Evolutionary conservation across 2,797 vertebrate species (phyloP), one percentile per base, ranked within the genome.

Genomic region (Cichlasoma orientale): DNA sequence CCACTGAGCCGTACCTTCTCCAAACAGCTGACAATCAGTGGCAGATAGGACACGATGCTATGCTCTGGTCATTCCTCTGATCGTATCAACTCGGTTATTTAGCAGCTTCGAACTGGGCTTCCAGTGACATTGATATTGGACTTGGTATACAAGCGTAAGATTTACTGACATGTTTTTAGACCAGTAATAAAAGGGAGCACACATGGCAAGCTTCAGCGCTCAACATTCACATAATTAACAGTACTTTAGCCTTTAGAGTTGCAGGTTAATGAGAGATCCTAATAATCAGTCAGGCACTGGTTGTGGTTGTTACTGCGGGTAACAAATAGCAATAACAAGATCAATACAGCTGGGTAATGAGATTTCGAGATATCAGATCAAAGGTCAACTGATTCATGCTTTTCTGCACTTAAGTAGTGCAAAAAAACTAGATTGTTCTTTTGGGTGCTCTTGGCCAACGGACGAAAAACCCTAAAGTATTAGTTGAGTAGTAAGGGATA

Each of bases 1-100:
- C 68, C 77, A 72, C 77, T 75, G 74, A 87, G 72, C 25, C 63
- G 41, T 90, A 63, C 38, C 33, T 56, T 74, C 55, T 79, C 75
- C 74, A 83, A 85, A 79, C 14, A 10, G 73, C 72, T 85, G 83
- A 29, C 77, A 82, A 47, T 79, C 44, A 21, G 59, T 74, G 63
- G 44, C n/a, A 14, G 80, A 84, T 61, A 79, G 76, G 63, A 79
- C 53, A 13, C 14, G 58, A 16, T 47, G 54, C 61, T 57, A 10
- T 57, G 52, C 81, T 72, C 53, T 74, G 77, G 72, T 83, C 69
- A 63, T 63, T 79, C 70, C 58, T 82, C 56, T 79, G 59, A 77
- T 86, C 63, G 29, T 21, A 68, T 58, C 3, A 41, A 8, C 52
- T 66, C 56, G 36, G 16, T 59, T 82, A 56, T 84, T 70, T 52